Conservation (phyloP, 2,797 vertebrate genomes). For the Knipowitschia caucasica region DNA sequence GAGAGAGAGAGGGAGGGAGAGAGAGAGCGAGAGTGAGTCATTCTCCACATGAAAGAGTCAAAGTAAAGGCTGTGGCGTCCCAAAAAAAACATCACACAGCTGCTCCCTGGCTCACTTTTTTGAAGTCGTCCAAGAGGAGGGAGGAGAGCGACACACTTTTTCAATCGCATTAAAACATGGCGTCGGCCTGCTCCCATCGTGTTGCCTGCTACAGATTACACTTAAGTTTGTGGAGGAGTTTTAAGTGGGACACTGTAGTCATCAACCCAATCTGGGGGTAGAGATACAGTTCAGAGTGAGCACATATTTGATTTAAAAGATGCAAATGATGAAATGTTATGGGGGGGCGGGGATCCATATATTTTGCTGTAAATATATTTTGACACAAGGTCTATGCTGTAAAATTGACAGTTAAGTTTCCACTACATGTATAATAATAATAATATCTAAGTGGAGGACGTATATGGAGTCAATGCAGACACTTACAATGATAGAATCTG, state of each 20-base stretch:
- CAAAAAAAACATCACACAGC: constrained; percentile 71
- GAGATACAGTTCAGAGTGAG: constrained; percentile 4
- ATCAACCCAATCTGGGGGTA: constrained; percentile 36
- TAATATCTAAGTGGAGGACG: no score
- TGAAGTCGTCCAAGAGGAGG: constrained; percentile 70
- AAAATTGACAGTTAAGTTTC: no score
- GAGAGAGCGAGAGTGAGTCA: constrained; percentile 56
- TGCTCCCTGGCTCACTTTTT: constrained; percentile 65
- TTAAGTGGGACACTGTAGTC: constrained; percentile 66
- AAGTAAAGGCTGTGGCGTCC: constrained; percentile 68
- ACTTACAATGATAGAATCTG: no score
- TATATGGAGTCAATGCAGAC: no score
- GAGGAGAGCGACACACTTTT: constrained; percentile 70
- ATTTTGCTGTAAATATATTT: no score
- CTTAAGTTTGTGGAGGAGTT: constrained; percentile 67
- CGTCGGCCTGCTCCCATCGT: constrained; percentile 67
- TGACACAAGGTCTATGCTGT: no score
- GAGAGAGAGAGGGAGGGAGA: constrained; percentile 29
- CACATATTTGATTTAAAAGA: not conserved
- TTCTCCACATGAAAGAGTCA: constrained; percentile 74
- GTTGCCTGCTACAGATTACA: constrained; percentile 65
- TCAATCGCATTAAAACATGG: constrained; percentile 73
- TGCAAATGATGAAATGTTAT: not conserved
- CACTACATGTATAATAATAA: no score
- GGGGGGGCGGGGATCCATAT: no score